Evolutionary conservation across 37 sponge, comb jelly and placozoan genomes (phyloP).

Genomic region (Ianthella basta): DNA sequence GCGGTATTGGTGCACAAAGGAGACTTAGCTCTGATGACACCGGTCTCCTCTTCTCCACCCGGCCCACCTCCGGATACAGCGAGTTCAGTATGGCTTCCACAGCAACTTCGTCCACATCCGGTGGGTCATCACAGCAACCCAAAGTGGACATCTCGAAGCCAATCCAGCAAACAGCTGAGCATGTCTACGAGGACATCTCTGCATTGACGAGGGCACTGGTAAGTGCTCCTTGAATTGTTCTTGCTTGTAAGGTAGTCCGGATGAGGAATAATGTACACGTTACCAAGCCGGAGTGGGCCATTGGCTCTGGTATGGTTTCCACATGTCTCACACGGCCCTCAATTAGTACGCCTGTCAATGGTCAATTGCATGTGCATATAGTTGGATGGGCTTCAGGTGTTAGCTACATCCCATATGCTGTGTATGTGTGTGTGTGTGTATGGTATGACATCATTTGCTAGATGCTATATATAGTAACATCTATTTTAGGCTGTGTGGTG

Average conservation of each 20-base stretch:
- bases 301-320: too few relatives aligned
- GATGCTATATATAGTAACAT: not conserved
- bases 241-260: not conserved
- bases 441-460: not conserved
- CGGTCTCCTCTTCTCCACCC: not conserved
- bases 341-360: too few relatives aligned
- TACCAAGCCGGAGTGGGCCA: too few relatives aligned
- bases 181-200: conserved; percentile 12
- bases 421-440: conserved; percentile 6
- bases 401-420: not conserved
- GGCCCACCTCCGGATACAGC: not conserved
- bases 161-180: not conserved
- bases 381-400: too few relatives aligned
- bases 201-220: not conserved
- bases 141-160: not conserved
- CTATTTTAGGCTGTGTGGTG: not conserved
- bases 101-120: not conserved
- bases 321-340: too few relatives aligned
- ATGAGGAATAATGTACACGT: too few relatives aligned
- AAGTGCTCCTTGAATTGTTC: not conserved
- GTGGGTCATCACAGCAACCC: not conserved
- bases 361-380: too few relatives aligned
- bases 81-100: not conserved
- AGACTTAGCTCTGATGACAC: conserved; percentile 6
- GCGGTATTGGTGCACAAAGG: not conserved